Base-by-base conservation (phyloP, 2,113 vertebrate species). In the Haemorhous mexicanus region DNA sequence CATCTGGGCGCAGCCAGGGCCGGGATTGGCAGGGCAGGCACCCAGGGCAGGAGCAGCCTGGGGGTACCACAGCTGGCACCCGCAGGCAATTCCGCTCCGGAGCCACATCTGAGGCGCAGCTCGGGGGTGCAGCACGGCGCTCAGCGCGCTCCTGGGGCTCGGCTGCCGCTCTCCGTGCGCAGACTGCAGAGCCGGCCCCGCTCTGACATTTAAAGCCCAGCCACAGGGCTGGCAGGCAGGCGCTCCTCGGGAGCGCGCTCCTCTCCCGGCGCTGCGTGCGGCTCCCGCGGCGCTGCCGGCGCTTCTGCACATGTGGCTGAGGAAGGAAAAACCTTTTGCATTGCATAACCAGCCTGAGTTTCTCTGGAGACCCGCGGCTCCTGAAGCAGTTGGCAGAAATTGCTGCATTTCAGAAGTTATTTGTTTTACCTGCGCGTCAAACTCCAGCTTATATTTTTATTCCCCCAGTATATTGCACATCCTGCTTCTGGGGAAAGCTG, bases 201-300 rank as follows among this genome's bases (percentile, higher is more conserved):
- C 91, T 50, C n/a, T 97, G 96, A 97, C 93, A 96, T 97, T 97
- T 96, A 93, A 89, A 96, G 82, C 91, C 85, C 90, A 92, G 20
- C 1, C 16, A 80, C n/a, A n/a, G n/a, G 67, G 78, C 67, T 83
- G 90, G 28, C 46, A 32, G 67, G 78, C 67, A 84, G 90, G 28
- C 46, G 32, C 63, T 96, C 55, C 32, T 91, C 63, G 22, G 87
- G 77, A 96, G 72, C 3, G 14, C 7, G 66, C 39, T 87, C 79
- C 59, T 32, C 73, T 85, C 90, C 86, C 20, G 89, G 92, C 68
- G 49, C 77, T 61, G 92, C 44, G 0, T 43, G 59, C 56, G 24
- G 84, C 88, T 96, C 87, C 93, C 92, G 35, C 35, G 90, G 95
- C 43, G 19, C 53, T 30, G 56, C 53, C 1, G 56, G 76, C 49